Base-by-base conservation (phyloP, 2,797 vertebrate genomes). In the Antrozous pallidus region DNA sequence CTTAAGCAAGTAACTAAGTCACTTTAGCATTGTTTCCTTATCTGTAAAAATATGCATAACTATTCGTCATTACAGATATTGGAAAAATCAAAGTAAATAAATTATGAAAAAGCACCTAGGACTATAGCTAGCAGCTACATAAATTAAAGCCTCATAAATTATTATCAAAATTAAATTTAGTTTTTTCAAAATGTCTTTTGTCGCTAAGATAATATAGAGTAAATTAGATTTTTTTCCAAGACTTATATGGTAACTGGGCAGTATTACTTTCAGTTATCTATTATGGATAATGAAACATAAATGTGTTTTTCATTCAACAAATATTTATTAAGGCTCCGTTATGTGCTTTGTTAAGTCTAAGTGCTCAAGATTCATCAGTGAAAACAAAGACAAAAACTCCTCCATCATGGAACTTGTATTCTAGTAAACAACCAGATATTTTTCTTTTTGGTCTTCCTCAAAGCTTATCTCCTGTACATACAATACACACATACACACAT, bases 161-260 rank as follows among this genome's bases (percentile, higher is more conserved):
- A 80, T 85, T 73, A 61, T 58, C n/a, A 88, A 89, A 71, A 88
- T 81, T 54, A 94, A 79, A 49, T 78, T 93, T 89, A 49, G 69
- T 93, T 91, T 83, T 80, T 56, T n/a, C 71, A 88, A 78, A 87
- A 79, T 47, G 24, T 88, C 9, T 74, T 77, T 93, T 65, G 22
- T 90, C 93, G 20, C 84, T 85, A 31, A 56, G n/a, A 58, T 40
- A 80, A 38, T 81, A 51, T 75, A 65, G 91, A 92, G 80, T 63
- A 63, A 77, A 70, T 61, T 26, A 12, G 13, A 78, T 51, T 56
- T 17, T 83, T 90, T 77, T 85, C 65, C 2, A 82, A 70, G n/a
- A 75, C 10, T 94, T n/a, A 73, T 18, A 12, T 54, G 8, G 38
- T n/a, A 92, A 74, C 40, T 75, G 26, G 54, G 20, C 16, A 33